Conservation (phyloP, 2,113 vertebrate genomes). For the Ameiurus melas region DNA sequence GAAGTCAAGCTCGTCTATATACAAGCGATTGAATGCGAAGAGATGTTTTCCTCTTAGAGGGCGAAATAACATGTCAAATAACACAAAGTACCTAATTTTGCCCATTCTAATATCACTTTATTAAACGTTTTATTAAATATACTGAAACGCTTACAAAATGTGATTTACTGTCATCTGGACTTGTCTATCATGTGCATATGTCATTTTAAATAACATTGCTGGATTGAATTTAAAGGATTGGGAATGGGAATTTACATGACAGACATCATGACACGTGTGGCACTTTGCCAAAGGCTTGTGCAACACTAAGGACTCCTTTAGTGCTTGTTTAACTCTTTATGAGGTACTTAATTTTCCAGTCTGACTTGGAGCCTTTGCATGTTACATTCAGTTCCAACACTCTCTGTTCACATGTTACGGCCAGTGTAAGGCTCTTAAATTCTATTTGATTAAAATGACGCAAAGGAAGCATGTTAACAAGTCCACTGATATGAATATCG, state of each 20-base stretch:
- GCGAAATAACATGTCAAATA: background rate
- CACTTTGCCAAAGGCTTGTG: conserved; percentile 12
- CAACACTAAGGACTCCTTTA: conserved; percentile 12
- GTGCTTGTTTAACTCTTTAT: conserved; percentile 30
- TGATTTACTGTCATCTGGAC: background rate
- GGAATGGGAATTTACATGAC: conserved; percentile 13
- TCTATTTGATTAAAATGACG: background rate
- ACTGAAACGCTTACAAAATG: background rate
- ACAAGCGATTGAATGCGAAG: background rate
- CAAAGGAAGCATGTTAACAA: background rate
- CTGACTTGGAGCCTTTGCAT: conserved; percentile 1
- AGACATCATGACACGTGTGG: conserved; percentile 20
- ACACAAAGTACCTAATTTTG: background rate
- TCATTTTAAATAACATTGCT: background rate
- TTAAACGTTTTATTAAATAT: background rate
- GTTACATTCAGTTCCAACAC: background rate
- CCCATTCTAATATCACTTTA: background rate
- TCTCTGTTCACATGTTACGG: background rate
- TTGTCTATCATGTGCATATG: background rate
- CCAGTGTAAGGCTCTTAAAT: background rate
- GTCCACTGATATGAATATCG: background rate
- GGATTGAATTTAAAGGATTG: conserved; percentile 28
- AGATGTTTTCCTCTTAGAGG: background rate
- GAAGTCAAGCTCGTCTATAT: background rate
- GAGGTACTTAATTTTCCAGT: background rate